phyloP scores from a whole-genome alignment of 2,888 invertebrate species.

The Tachina fera region DNA sequence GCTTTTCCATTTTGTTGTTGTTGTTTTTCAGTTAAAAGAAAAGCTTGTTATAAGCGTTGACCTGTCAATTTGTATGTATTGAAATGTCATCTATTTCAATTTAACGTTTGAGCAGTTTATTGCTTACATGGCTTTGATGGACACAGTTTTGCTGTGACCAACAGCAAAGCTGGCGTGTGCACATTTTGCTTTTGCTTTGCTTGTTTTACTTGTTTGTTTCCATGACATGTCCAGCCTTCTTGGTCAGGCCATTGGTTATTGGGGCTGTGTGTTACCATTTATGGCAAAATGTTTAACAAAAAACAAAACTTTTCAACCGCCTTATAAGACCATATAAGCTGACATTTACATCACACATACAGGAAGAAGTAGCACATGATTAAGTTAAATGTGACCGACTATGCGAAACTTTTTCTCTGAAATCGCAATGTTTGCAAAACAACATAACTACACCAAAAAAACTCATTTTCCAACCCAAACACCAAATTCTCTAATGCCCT shows the following conservation, averaged over 20 bases:
- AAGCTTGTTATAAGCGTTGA: constrained; percentile 78
- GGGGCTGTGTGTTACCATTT: constrained; percentile 65
- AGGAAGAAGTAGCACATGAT: background rate
- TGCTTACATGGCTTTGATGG: constrained; percentile 69
- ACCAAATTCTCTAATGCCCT: too few relatives aligned
- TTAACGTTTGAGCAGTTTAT: constrained; percentile 70
- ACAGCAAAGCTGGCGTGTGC: background rate
- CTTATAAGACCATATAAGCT: constrained; percentile 63
- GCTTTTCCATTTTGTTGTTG: constrained; percentile 17
- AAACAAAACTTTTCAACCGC: constrained; percentile 52
- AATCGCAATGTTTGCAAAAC: too few relatives aligned
- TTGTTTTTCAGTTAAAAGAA: constrained; percentile 27
- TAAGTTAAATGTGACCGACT: background rate
- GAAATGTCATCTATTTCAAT: constrained; percentile 81
- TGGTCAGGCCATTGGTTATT: constrained; percentile 47
- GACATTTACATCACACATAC: constrained; percentile 63
- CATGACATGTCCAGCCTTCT: constrained; percentile 4
- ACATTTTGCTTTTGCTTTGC: background rate
- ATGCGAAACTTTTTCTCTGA: too few relatives aligned
- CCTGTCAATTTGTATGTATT: constrained; percentile 83
- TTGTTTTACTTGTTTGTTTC: background rate
- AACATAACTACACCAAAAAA: too few relatives aligned
- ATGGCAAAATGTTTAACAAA: constrained; percentile 64
- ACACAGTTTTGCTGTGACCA: constrained; percentile 47
- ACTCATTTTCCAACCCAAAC: too few relatives aligned